Evolutionary conservation across 2,113 vertebrate species (phyloP), one percentile per base, ranked within the genome.

Genomic region (Sciurus niger): DNA sequence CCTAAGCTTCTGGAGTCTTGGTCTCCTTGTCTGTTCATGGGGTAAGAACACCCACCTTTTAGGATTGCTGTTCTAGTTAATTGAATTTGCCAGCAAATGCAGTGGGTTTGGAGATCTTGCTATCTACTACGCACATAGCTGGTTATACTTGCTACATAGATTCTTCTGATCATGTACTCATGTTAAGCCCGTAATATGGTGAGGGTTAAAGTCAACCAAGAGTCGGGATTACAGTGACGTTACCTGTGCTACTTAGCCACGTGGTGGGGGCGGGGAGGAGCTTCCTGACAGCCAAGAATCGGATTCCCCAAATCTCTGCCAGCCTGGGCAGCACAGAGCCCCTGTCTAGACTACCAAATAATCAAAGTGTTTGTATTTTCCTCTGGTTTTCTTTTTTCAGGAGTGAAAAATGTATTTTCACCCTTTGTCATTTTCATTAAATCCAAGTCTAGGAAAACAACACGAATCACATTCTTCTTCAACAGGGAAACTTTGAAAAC

Each of bases 401-500:
- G 70, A 94, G 79, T 84, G 76, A 96, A 95, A 77, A 22, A 96
- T 90, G 76, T 3, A 34, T 97, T 97, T 98, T 97, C 18, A 70
- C 77, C 96, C 94, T 96, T 84, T 97, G 80, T 97, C 72, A 93
- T 93, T 95, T 93, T 95, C 95, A 96, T 97, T 93, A 96, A 97
- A 96, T 97, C 79, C 79, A 91, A 92, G 83, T 80, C 76, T 60
- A 90, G 22, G 63, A 92, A 89, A 98, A 65, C 93, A 13, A 89
- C 25, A 2, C 18, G 72, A 92, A 91, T 85, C 37, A 74, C 78
- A 30, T 46, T 95, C 77, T 88, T 97, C 97, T 97, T 92, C 90
- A 92, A 91, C 84, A 76, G 74, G 92, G 73, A 91, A 94, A 96
- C 72, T 95, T 95, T 74, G 74, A 93, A 95, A 98, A 24, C 96